These are phyloP conservation scores for Gallirallus australis DNA, from an alignment of 2,797 vertebrate species.

Conservation along the genomic window DNA sequence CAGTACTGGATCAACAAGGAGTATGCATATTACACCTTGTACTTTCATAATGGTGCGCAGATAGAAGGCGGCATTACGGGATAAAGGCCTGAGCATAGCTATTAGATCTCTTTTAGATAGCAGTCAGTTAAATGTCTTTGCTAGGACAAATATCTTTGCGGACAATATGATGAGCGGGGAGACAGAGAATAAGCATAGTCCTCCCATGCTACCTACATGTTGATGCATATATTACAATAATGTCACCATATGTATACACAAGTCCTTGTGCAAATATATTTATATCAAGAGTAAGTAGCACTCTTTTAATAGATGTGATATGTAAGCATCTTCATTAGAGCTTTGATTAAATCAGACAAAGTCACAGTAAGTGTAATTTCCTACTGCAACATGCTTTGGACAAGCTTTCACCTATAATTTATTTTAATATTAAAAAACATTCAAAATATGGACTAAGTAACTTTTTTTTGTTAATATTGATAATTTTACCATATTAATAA, in stretches of 20 bases:
- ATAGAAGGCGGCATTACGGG: neutral
- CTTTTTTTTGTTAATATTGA: neutral
- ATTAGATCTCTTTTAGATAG: neutral
- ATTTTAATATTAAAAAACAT: neutral
- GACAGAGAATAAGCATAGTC: neutral
- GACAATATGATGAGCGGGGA: neutral
- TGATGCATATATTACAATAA: neutral
- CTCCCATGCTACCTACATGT: neutral
- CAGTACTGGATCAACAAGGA: neutral
- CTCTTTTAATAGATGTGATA: neutral
- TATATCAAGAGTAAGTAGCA: neutral
- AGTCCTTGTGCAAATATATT: neutral
- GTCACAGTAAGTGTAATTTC: neutral
- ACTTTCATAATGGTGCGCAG: neutral
- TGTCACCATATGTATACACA: neutral
- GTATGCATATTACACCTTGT: neutral
- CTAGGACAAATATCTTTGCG: neutral
- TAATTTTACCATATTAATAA: neutral
- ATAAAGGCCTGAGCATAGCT: neutral
- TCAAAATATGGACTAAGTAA: neutral
- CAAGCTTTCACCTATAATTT: neutral
- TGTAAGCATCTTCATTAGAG: neutral
- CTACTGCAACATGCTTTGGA: neutral
- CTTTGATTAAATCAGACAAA: neutral
- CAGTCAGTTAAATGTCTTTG: neutral